Evolutionary conservation across 2,888 invertebrate genomes (phyloP), one percentile per base, ranked within the genome.

Genomic region (Orchestes rusci): DNA sequence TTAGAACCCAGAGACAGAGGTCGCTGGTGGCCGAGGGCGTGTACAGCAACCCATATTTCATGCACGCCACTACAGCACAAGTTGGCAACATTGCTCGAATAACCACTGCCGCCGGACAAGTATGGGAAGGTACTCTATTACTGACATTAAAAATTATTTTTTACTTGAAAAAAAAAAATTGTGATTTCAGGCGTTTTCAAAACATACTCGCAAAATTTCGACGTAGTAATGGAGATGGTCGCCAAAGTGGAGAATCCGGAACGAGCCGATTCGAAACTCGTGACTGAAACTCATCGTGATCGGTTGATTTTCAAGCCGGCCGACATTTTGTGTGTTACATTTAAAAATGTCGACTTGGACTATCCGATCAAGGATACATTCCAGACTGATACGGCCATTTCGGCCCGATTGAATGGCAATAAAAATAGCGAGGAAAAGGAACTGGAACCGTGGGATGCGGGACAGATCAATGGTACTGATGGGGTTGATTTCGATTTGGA

Each of bases 331-430:
- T 82, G 79, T 62, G 82, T 94, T 66, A 77, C 79, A 53, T 86
- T 86, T 34, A 78, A 77, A 66, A 86, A 92, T 70, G 84, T 90
- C 19, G 93, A 94, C 70, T 72, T 91, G 57, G 89, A 91, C 59
- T 92, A 84, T 71, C 91, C 92, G 50, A 85, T 84, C 23, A 83
- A 83, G 66, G 91, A 90, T 71, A 80, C 82, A 39, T 92, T 91
- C 67, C 30, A 85, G 69, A 93, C 90, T 10, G 94, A 94, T 65
- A 79, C 82, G 52, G 88, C 86, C 53, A 94, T 95, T 60, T 87
- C 84, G 66, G 61, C 64, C 12, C 85, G 86, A 69, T 85, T 82
- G 67, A 62, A 62, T 39, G 62, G 61, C 34, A 58, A 45, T 39
- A 56, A 57, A 44, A 23, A 10, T 23, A 60, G 72, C n/a, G 80